phyloP scores from a whole-genome alignment of 1,140 invertebrate species.

The Sminthurides bifidus region DNA sequence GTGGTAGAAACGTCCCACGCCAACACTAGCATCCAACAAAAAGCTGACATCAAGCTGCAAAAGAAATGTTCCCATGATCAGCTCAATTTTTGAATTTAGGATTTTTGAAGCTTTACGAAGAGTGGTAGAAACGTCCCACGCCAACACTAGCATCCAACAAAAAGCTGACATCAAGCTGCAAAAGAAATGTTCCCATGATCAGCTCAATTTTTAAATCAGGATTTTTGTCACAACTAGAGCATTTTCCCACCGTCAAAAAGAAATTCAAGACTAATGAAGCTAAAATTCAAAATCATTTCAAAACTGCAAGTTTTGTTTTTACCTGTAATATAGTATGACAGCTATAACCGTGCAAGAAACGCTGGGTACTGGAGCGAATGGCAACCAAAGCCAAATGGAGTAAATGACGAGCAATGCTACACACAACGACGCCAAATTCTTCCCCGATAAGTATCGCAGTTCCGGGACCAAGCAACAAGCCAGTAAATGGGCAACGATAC shows the following conservation, averaged over 20 bases:
- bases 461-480: slow-evolving; percentile 40
- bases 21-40: slow-evolving; percentile 50
- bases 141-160: slow-evolving; percentile 49
- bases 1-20: slow-evolving; percentile 48
- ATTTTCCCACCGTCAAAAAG: no score
- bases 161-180: slow-evolving; percentile 40
- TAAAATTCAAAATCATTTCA: no score
- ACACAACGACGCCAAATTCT: slow-evolving; percentile 43
- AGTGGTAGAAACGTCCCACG: slow-evolving; percentile 47
- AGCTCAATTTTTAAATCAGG: no score
- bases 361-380: slow-evolving; percentile 32
- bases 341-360: slow-evolving; percentile 37
- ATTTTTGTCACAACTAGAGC: no score
- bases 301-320: no score
- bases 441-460: slow-evolving; percentile 43
- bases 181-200: no score
- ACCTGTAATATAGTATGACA: slow-evolving; percentile 40
- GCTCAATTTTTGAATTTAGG: no score
- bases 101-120: slow-evolving; percentile 41
- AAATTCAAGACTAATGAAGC: no score
- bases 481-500: slow-evolving; percentile 40
- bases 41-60: slow-evolving; percentile 38
- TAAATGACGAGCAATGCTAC: slow-evolving; percentile 41
- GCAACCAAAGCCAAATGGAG: slow-evolving; percentile 39
- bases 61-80: no score